Base-by-base conservation (phyloP, 1,140 invertebrate genomes). In the Ostrea denselamellosa region DNA sequence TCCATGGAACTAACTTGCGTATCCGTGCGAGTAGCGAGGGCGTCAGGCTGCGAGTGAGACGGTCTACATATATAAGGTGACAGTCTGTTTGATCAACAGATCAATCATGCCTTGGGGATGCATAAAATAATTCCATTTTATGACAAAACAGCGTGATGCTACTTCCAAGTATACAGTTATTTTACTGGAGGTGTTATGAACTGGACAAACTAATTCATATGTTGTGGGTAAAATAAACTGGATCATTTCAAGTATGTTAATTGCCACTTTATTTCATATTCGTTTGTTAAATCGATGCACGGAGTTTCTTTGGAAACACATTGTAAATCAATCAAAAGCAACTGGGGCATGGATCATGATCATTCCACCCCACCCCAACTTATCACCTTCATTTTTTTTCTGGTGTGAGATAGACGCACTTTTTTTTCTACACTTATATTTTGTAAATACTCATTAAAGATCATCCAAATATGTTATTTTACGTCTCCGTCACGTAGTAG, bases 81-180 rank as follows among this genome's bases (percentile, higher is more conserved):
- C 68, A 77, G 28, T 4, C 28, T 28, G 68, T 77, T 77, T 77
- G 68, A 77, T 77, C 68, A 77, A 28, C 68, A 14, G 68, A 77
- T 77, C 68, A 77, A 77, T 77, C 28, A 77, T 34, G 68, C 68
- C 68, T 77, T 28, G 25, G 68, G 68, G 68, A 77, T 34, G 68
- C 68, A 77, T 77, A 28, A 77, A 34, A 77, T 77, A 77, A 77
- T 77, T 77, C 68, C 22, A 25, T 25, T 77, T 77, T 77, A 77
- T 77, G 68, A 28, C 68, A 12, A 28, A 28, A 28, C 25, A 25
- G 68, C 68, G 68, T 77, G 68, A 77, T 77, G 68, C 68, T 77
- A 25, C 22, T 25, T 10, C 65, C 22, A 9, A 28, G 10, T 28
- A 28, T 25, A 28, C 25, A 9, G 28, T 17, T 77, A 62, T 62